Evolutionary conservation across 2,797 vertebrate species (phyloP), one percentile per base, ranked within the genome.

Genomic region (Falco berigora): DNA sequence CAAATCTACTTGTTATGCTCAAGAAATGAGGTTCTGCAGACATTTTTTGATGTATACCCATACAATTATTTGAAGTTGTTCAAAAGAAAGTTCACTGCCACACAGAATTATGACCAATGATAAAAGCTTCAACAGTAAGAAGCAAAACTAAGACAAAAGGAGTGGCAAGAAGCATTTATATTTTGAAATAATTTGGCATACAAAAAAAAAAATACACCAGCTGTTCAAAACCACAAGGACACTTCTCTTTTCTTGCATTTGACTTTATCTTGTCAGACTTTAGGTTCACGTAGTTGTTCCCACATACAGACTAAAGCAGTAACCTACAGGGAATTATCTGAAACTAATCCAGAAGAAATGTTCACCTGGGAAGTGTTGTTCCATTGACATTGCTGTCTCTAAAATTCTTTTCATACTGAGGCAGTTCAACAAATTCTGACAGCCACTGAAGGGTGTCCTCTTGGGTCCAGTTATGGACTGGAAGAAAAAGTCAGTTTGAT

Each of bases 391-490:
- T 97, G 78, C 98, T 98, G 66, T 98, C 98, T 95, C 98, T 98
- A 97, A 99, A 99, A 97, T 97, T 98, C 69, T 98, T 98, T 32
- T 98, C 96, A 96, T 99, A 99, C 40, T 99, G 99, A 62, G 98
- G 99, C 49, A 99, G 98, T 97, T 99, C 98, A 94, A 99, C 98
- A 92, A 98, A 98, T 86, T 97, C 86, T 78, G 97, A 80, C 87
- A 99, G 97, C 99, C 99, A 99, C 40, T 98, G 98, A 94, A 98
- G 98, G 34, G 99, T 98, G 96, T 99, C 98, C 92, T 99, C 98
- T 96, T 98, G 96, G 9, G 99, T 99, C 99, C 99, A 99, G 97
- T 99, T 99, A 97, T 99, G 99, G 95, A 99, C 99, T 99, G 88
- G 40, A 94, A 97, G 9, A 96, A 38, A 95, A 94, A 90, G 20